These are phyloP conservation scores for Anastrepha ludens DNA, from an alignment of 1,140 invertebrate genomes.

Conservation along the genomic window DNA sequence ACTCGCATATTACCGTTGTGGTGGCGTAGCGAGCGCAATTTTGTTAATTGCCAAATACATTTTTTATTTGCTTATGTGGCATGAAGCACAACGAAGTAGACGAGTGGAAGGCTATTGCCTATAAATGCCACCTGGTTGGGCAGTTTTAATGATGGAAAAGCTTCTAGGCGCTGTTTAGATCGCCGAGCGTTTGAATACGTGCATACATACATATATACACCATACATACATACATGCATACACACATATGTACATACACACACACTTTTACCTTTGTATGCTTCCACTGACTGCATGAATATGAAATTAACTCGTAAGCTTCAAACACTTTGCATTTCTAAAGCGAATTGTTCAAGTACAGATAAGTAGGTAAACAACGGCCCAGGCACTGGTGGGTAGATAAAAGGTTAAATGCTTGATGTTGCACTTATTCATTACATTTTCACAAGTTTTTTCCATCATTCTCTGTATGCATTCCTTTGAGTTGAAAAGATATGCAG, in stretches of 20 bases:
- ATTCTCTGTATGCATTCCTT: not conserved
- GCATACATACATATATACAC: not conserved
- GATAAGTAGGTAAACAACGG: not conserved
- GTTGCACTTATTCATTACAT: slow-evolving; percentile 45
- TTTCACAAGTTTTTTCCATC: slow-evolving; percentile 18
- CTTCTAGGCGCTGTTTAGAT: not conserved
- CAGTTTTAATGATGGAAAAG: slow-evolving; percentile 3
- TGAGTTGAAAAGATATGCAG: not conserved
- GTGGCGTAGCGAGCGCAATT: not conserved
- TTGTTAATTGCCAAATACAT: slow-evolving; percentile 50
- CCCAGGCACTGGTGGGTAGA: not conserved
- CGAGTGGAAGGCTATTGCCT: not conserved
- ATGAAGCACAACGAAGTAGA: not conserved
- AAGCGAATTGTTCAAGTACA: not conserved
- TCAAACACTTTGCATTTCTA: slow-evolving; percentile 51
- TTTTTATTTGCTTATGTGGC: slow-evolving; percentile 45
- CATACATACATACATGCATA: not conserved
- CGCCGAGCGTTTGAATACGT: not conserved
- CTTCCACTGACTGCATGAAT: slow-evolving; percentile 16
- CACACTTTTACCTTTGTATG: not conserved
- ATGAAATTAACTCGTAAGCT: slow-evolving; percentile 46
- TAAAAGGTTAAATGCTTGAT: slow-evolving; percentile 47
- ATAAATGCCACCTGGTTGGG: not conserved
- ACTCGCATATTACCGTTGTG: too few species aligned
- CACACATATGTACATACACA: not conserved